phyloP scores from a whole-genome alignment of 2,797 vertebrate genomes.

The Pelochelys cantorii region DNA sequence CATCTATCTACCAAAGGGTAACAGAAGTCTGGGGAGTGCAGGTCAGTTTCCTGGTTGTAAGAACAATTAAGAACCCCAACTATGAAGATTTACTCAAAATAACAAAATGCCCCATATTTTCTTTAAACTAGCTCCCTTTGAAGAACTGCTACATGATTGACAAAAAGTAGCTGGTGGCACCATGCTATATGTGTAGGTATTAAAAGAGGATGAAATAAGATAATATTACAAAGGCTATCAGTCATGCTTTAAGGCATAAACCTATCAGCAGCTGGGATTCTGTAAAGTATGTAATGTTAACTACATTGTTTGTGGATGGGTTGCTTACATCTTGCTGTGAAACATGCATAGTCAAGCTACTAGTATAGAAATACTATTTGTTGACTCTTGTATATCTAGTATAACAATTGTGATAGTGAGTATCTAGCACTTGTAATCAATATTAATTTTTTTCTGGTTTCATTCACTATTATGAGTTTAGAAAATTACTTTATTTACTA shows the following conservation, averaged over 20 bases:
- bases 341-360: not conserved
- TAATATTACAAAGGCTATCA: not conserved
- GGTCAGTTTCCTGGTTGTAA: not conserved
- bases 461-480: not conserved
- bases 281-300: not conserved
- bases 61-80: not conserved
- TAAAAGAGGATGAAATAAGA: not conserved
- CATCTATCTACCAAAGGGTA: not conserved
- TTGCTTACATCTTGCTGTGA: not conserved
- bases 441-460: not conserved
- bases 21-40: not conserved
- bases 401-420: no score
- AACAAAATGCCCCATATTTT: not conserved
- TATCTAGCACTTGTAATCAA: not conserved
- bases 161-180: not conserved
- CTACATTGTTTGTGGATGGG: rapidly evolving
- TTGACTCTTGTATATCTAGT: not conserved
- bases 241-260: not conserved
- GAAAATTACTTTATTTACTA: not conserved
- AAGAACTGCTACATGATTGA: not conserved
- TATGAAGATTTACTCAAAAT: not conserved
- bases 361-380: not conserved
- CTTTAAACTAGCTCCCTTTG: not conserved
- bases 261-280: not conserved
- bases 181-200: not conserved